phyloP scores from a whole-genome alignment of 1,140 invertebrate genomes.

The Meteorus sp. region DNA sequence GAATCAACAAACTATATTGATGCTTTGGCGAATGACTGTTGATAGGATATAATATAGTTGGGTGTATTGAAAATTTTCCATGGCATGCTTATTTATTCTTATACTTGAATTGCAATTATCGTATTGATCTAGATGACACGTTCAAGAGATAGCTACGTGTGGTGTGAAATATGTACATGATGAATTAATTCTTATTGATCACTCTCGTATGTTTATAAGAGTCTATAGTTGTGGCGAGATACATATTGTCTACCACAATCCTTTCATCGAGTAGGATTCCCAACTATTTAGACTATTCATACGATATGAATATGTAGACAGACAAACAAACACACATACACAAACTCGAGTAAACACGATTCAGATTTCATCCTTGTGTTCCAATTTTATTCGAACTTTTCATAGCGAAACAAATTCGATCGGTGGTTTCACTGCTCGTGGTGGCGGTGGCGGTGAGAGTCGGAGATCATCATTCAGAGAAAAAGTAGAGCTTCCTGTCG shows the following conservation, averaged over 20 bases:
- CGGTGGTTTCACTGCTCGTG: slow-evolving; percentile 60
- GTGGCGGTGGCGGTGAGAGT: slow-evolving; percentile 56
- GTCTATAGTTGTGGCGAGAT: too few species aligned
- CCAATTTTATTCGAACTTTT: background rate
- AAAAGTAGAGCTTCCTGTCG: slow-evolving; percentile 79
- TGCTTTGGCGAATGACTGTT: slow-evolving; percentile 34
- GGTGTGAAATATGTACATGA: slow-evolving; percentile 12
- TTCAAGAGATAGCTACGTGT: slow-evolving; percentile 1
- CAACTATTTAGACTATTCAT: background rate
- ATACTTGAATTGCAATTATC: too few species aligned
- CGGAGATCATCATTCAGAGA: slow-evolving; percentile 70
- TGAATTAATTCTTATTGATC: slow-evolving; percentile 13
- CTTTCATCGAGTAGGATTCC: too few species aligned
- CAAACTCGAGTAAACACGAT: background rate
- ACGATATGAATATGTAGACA: slow-evolving; percentile 1
- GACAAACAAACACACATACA: slow-evolving; percentile 9
- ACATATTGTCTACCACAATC: too few species aligned
- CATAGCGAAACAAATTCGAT: slow-evolving; percentile 58
- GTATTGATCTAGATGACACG: background rate
- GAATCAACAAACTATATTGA: slow-evolving; percentile 57
- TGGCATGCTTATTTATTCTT: slow-evolving; percentile 3
- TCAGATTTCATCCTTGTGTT: background rate
- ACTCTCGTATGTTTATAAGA: slow-evolving; percentile 1
- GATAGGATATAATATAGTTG: too few species aligned
- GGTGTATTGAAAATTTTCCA: background rate